Evolutionary conservation across 2,888 invertebrate species (phyloP), one percentile per base, ranked within the genome.

Genomic region (Agrochola litura): DNA sequence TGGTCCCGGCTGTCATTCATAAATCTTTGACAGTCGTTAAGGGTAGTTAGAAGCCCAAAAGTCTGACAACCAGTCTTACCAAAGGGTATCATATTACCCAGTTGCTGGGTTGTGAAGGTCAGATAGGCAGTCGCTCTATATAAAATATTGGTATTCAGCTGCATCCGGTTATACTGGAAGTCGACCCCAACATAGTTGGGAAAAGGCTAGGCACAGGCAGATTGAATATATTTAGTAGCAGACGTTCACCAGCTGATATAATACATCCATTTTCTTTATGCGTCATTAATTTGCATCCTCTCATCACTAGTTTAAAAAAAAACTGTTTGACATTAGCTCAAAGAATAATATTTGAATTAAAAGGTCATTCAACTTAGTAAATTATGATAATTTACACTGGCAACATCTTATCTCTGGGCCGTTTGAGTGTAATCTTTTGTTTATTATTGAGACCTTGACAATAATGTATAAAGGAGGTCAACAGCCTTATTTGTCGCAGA

Each of bases 391-490:
- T 81, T 81, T 52, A 10, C 30, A 66, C 5, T 66, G 30, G 54
- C 56, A 77, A 70, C 65, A 52, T 61, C n/a, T 66, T 81, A 79
- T 79, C 79, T 63, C 1, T 37, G 22, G 12, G 54, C 75, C 49
- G 54, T 14, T 46, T 30, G 30, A 16, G 58, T 77, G 30, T 77
- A 77, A 77, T 83, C 65, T 76, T 64, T 61, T 78, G 83, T 77
- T 83, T 81, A 61, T 69, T 46, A 4, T 66, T 22, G 25, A 22
- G 69, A 83, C 80, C 83, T 80, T 81, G 83, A 56, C 83, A 83
- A 52, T 70, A 69, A 61, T 60, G 5, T 49, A 0, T 61, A 66
- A 49, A 61, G 56, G 49, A 81, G 83, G 64, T 81, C 41, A 9
- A 70, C 14, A n/a, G 60, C 70, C 66, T 70, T 54, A 43, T 74